phyloP scores from a whole-genome alignment of 2,113 vertebrate species.

The Ancistrus triradiatus region DNA sequence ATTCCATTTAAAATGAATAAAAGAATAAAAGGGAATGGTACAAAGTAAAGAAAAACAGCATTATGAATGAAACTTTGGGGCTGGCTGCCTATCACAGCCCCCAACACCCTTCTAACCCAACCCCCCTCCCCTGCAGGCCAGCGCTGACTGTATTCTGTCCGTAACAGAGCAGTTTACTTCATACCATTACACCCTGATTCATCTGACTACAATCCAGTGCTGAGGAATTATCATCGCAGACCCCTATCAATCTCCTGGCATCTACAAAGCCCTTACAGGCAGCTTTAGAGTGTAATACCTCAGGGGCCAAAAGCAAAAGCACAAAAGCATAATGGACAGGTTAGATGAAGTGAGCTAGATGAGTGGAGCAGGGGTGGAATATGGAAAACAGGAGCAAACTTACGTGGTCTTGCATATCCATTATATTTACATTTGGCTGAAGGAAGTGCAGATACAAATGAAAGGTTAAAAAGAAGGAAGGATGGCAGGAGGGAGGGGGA shows the following conservation, averaged over 20 bases:
- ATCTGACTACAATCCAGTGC: slow-evolving; percentile 22
- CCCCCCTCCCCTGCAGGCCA: no score
- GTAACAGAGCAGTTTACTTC: slow-evolving; percentile 2
- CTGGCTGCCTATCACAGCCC: no score
- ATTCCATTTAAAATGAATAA: no score
- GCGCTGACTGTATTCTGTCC: no score
- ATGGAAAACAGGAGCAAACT: slow-evolving; percentile 71
- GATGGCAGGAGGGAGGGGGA: slow-evolving; percentile 55
- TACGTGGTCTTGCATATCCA: slow-evolving; percentile 80
- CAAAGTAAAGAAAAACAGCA: no score
- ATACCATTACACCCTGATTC: not conserved
- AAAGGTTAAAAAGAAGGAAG: slow-evolving; percentile 68
- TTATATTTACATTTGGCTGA: slow-evolving; percentile 82
- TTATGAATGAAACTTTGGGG: no score
- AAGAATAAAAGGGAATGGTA: no score
- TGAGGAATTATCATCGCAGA: slow-evolving; percentile 30
- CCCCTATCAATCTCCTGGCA: slow-evolving; percentile 29
- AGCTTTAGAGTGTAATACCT: slow-evolving; percentile 22
- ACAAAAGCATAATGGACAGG: slow-evolving; percentile 24
- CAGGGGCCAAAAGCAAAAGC: slow-evolving; percentile 28
- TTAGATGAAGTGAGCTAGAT: slow-evolving; percentile 48
- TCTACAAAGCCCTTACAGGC: slow-evolving; percentile 33
- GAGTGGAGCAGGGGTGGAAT: slow-evolving; percentile 42
- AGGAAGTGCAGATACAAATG: slow-evolving; percentile 75
- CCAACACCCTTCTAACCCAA: slow-evolving; percentile 2